Percentiles rank a stretch among this genome's conserved stretches.
Evolutionary conservation across 2,888 invertebrate species (phyloP).

Genomic region (Drosophila mayaguana): DNA sequence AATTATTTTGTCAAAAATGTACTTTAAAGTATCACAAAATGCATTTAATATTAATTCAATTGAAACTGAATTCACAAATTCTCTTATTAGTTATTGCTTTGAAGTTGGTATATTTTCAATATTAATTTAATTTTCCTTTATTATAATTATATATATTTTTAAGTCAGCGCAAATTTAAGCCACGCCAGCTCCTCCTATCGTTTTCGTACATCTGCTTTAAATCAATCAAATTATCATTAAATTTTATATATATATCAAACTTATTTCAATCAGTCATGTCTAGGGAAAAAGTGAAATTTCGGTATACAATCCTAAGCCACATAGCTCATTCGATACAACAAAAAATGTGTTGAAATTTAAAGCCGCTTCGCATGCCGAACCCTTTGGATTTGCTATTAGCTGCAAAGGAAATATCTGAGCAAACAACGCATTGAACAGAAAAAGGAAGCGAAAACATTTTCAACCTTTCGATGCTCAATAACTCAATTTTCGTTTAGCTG

Average conservation of each 20-base stretch:
- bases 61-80: not conserved
- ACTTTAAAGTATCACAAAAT: no score
- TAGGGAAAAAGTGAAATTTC: not conserved
- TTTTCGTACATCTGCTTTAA: not conserved
- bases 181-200: not conserved
- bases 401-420: conserved; percentile 10
- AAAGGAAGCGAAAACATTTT: conserved; percentile 37
- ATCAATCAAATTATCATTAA: not conserved
- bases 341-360: conserved; percentile 4
- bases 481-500: conserved; percentile 62
- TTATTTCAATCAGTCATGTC: not conserved
- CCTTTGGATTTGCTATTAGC: conserved; percentile 11
- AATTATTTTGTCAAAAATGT: not conserved
- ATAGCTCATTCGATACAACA: not conserved
- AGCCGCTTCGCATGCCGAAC: not conserved
- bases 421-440: conserved; percentile 3
- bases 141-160: not conserved
- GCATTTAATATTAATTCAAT: not conserved
- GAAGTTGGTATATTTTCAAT: not conserved
- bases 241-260: not conserved
- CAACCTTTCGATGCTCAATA: conserved; percentile 62
- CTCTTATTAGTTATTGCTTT: not conserved
- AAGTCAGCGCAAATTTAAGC: not conserved
- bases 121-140: not conserved
- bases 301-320: not conserved